Evolutionary conservation across 2,797 vertebrate genomes (phyloP).

Genomic region (Cynopterus sphinx): DNA sequence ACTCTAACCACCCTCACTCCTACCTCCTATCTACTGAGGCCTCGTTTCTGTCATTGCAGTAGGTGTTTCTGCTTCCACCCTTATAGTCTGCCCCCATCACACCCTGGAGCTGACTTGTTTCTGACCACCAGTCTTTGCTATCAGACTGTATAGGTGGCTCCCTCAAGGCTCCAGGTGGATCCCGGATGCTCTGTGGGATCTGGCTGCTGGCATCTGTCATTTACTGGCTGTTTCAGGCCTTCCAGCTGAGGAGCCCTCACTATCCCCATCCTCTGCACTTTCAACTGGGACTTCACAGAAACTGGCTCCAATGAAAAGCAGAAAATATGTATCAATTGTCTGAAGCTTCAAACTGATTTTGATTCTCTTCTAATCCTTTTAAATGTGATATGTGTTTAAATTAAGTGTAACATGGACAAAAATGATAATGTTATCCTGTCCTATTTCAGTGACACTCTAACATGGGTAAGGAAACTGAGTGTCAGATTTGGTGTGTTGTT

Average conservation of each 20-base stretch:
- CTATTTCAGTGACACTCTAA: slow-evolving; percentile 37
- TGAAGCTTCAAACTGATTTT: not conserved
- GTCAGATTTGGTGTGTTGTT: slow-evolving; percentile 64
- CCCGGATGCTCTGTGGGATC: not conserved
- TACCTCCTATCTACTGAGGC: not conserved
- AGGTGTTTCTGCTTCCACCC: not conserved
- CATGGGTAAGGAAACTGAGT: slow-evolving; percentile 64
- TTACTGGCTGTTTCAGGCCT: not conserved
- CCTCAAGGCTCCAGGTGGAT: not conserved
- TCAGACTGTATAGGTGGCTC: not conserved
- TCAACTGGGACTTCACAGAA: not conserved
- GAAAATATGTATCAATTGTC: not conserved
- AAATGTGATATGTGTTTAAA: slow-evolving; percentile 48
- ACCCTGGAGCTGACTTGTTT: not conserved
- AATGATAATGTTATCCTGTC: slow-evolving; percentile 41
- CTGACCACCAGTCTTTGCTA: not conserved
- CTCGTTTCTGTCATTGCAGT: not conserved
- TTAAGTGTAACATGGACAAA: slow-evolving; percentile 55
- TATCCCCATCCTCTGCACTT: not conserved
- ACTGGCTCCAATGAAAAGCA: not conserved
- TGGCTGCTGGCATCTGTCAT: not conserved
- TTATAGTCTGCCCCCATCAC: not conserved
- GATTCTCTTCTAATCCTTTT: slow-evolving; percentile 38
- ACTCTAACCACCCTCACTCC: not conserved
- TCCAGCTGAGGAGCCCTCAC: not conserved